Percentiles rank a stretch among this genome's conserved stretches.
Conservation (phyloP, 2,113 vertebrate genomes). For the Panthera leo region DNA sequence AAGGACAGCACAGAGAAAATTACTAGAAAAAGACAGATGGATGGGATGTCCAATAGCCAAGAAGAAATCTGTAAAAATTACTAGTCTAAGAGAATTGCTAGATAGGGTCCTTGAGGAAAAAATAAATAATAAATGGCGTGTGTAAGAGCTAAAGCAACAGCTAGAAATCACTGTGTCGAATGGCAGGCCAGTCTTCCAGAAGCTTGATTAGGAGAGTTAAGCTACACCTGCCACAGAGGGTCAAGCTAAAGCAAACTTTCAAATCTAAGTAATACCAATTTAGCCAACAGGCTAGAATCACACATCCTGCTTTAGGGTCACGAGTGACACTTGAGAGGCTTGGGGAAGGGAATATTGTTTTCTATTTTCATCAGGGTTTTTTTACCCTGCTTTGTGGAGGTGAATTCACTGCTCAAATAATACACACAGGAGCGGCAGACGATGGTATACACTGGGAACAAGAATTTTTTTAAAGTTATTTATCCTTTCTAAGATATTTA, state of each 20-base stretch:
- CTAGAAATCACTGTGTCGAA: constrained; percentile 19
- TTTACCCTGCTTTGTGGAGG: not conserved
- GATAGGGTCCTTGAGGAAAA: not conserved
- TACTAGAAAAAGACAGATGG: constrained; percentile 79
- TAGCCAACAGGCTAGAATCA: constrained; percentile 15
- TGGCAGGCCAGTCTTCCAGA: constrained; percentile 6
- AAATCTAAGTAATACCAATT: not conserved
- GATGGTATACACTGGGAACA: rapidly evolving
- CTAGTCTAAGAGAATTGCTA: constrained; percentile 58
- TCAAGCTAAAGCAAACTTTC: constrained; percentile 61
- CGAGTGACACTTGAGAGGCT: not conserved
- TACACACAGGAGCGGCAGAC: rapidly evolving
- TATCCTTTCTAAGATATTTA: not conserved
- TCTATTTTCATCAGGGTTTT: not conserved
- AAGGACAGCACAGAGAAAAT: constrained; percentile 72
- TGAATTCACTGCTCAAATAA: not conserved
- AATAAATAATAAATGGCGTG: not conserved
- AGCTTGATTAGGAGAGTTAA: constrained; percentile 52
- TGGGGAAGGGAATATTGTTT: not conserved
- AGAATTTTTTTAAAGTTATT: not conserved
- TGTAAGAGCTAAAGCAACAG: constrained; percentile 48
- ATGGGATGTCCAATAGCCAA: constrained; percentile 68
- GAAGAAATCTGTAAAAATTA: constrained; percentile 73
- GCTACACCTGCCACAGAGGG: not conserved
- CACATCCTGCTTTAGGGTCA: rapidly evolving